Conservation (phyloP, 1,140 invertebrate species). For the Neodiprion virginianus region DNA sequence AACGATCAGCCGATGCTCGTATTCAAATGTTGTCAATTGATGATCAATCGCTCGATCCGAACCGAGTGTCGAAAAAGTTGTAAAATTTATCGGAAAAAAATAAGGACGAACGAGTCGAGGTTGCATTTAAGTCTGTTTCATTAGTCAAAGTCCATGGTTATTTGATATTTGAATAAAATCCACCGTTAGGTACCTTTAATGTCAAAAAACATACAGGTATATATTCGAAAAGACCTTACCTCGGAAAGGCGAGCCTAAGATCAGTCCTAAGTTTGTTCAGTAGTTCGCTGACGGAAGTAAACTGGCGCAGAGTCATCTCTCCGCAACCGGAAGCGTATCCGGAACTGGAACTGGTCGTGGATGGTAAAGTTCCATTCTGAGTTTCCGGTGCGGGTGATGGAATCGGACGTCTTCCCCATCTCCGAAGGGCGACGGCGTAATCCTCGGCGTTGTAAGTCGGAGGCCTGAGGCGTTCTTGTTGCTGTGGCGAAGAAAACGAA, state of each 20-base stretch:
- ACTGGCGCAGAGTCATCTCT: constrained; percentile 87
- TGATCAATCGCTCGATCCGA: no score
- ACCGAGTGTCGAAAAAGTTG: no score
- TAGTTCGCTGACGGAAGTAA: constrained; percentile 84
- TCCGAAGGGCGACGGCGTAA: constrained; percentile 77
- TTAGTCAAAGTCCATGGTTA: no score
- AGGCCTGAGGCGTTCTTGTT: constrained; percentile 80
- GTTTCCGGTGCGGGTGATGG: constrained; percentile 42
- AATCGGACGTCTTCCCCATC: constrained; percentile 74
- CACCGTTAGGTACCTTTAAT: no score
- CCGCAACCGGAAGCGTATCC: constrained; percentile 63
- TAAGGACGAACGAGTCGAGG: no score
- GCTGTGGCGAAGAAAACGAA: constrained; percentile 32
- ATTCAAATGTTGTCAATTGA: no score
- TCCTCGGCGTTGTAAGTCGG: constrained; percentile 88
- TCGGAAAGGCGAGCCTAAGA: constrained; percentile 84
- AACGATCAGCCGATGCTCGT: no score
- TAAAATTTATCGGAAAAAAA: no score
- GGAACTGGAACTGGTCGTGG: constrained; percentile 61
- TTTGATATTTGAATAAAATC: no score
- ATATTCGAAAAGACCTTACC: constrained; percentile 63
- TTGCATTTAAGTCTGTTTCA: no score
- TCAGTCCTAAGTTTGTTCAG: constrained; percentile 87
- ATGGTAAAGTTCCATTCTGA: constrained; percentile 49
- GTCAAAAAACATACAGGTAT: no score